phyloP scores from a whole-genome alignment of 2,888 invertebrate species.

The Hydroisotoma schaefferi region DNA sequence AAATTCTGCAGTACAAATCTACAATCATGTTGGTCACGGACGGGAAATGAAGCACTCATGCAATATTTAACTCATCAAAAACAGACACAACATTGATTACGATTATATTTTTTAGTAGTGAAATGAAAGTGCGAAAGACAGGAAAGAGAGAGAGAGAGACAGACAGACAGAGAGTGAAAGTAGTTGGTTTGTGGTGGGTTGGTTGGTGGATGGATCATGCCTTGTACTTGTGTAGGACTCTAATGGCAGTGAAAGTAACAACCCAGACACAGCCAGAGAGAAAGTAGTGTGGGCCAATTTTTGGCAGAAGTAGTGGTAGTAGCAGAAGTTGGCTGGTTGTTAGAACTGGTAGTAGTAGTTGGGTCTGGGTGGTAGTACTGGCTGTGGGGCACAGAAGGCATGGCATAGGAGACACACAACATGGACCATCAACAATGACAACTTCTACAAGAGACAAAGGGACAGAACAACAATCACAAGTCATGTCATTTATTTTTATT shows the following conservation, averaged over 20 bases:
- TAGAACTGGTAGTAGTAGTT: too few species aligned
- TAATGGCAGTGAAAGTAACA: too few species aligned
- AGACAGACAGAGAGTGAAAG: not conserved
- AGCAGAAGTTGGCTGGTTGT: not conserved
- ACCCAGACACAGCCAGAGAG: too few species aligned
- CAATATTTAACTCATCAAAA: too few species aligned
- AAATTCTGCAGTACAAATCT: too few species aligned
- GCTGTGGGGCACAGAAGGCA: not conserved
- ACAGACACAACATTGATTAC: too few species aligned
- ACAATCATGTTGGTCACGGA: too few species aligned
- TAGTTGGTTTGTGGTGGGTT: not conserved
- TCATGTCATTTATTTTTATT: too few species aligned
- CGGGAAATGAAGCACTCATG: too few species aligned
- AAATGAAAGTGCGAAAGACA: not conserved
- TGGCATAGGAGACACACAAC: not conserved
- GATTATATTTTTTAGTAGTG: not conserved
- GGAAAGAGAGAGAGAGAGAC: not conserved
- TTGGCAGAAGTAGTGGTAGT: too few species aligned
- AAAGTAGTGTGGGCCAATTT: too few species aligned
- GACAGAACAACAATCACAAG: not conserved
- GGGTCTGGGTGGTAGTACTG: not conserved
- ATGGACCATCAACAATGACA: slow-evolving; percentile 9
- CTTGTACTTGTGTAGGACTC: too few species aligned
- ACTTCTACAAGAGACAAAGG: slow-evolving; percentile 11
- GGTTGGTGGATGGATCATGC: slow-evolving; percentile 2